Percentiles rank a stretch among this genome's conserved stretches.
phyloP scores from a whole-genome alignment of 2,888 invertebrate genomes.

The Lasioglossum oenotherae region DNA sequence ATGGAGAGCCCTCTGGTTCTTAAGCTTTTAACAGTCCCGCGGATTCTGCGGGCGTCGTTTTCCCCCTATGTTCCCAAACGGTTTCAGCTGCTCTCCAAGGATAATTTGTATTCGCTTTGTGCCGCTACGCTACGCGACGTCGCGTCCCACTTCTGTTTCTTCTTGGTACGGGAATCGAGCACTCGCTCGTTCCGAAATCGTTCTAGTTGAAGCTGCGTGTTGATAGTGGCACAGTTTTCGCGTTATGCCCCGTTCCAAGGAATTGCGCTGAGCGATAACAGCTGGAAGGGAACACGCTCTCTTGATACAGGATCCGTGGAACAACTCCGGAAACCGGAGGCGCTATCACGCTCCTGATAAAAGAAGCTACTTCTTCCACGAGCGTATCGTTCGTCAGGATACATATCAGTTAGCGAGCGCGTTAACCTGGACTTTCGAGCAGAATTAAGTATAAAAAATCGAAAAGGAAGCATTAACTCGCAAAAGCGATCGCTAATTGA shows the following conservation, averaged over 20 bases:
- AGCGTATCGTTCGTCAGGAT: neutral
- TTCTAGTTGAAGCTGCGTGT: slow-evolving; percentile 5
- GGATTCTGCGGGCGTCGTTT: slow-evolving; percentile 12
- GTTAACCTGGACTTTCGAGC: no score
- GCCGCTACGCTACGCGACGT: no score
- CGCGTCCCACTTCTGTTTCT: slow-evolving; percentile 2
- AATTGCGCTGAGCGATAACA: slow-evolving; percentile 3
- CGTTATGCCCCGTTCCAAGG: neutral
- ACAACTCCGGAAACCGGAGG: neutral
- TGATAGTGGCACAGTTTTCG: slow-evolving; percentile 18
- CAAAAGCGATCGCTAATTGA: neutral
- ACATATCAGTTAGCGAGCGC: neutral
- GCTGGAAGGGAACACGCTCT: neutral
- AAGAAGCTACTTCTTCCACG: neutral
- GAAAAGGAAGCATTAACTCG: neutral
- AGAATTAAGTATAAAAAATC: neutral
- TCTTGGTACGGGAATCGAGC: neutral
- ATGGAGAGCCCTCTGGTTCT: slow-evolving; percentile 19
- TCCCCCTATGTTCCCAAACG: neutral
- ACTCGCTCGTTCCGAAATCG: neutral
- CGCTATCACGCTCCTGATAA: neutral
- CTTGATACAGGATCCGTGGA: neutral
- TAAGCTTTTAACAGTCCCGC: slow-evolving; percentile 22
- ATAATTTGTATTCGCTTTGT: slow-evolving; percentile 20
- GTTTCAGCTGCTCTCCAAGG: neutral